phyloP scores from a whole-genome alignment of 2,113 vertebrate species.

The Phylloscopus trochilus region DNA sequence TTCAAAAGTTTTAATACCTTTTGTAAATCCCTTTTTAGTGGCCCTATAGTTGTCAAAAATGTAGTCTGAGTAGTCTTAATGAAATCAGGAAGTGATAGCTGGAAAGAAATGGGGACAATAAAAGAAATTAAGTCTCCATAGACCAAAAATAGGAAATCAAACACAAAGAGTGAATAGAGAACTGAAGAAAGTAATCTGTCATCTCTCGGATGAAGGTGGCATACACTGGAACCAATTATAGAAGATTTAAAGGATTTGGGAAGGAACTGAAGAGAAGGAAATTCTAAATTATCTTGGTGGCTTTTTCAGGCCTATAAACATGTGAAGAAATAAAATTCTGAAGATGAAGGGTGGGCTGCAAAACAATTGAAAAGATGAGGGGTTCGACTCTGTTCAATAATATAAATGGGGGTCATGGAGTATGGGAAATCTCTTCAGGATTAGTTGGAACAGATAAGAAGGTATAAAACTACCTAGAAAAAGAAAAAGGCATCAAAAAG shows the following conservation, averaged over 20 bases:
- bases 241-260: background rate
- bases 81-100: conserved; percentile 16
- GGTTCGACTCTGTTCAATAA: background rate
- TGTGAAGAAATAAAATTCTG: background rate
- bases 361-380: background rate
- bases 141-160: conserved; percentile 31
- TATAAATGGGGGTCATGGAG: background rate
- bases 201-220: background rate
- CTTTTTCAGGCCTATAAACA: background rate
- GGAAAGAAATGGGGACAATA: conserved; percentile 20
- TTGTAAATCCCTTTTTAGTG: background rate
- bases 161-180: background rate
- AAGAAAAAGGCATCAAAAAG: background rate
- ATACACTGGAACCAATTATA: background rate
- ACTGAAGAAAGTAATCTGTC: background rate
- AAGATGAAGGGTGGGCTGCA: background rate
- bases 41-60: conserved; percentile 11
- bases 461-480: background rate
- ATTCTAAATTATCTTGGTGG: background rate
- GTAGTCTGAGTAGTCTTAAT: conserved; percentile 8
- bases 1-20: conserved; percentile 37
- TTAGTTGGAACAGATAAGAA: background rate
- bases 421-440: background rate
- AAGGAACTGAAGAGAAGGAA: background rate
- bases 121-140: conserved; percentile 49